phyloP scores from a whole-genome alignment of 2,113 vertebrate species.

The Siniperca chuatsi region DNA sequence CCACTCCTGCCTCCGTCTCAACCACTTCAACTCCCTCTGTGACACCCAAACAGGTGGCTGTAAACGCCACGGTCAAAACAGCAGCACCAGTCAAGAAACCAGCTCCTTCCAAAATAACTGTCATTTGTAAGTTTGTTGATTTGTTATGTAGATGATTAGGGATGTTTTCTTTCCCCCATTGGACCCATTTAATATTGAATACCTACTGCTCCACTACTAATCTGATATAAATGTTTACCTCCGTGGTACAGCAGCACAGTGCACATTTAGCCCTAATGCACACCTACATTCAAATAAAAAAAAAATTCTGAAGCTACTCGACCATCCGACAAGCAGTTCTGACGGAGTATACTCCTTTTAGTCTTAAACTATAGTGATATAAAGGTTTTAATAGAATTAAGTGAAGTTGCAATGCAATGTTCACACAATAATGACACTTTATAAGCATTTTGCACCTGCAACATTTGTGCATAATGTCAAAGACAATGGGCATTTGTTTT shows the following conservation, averaged over 20 bases:
- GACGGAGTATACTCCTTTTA: too few relatives aligned
- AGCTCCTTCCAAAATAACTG: conserved; percentile 65
- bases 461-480: not conserved
- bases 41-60: conserved; percentile 51
- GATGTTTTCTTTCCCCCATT: not conserved
- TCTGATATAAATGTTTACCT: not conserved
- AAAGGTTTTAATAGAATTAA: too few relatives aligned
- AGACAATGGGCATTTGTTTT: not conserved
- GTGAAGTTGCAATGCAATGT: too few relatives aligned
- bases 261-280: too few relatives aligned
- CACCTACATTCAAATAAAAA: too few relatives aligned
- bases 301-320: too few relatives aligned
- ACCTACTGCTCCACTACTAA: not conserved
- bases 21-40: conserved; percentile 32
- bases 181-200: not conserved
- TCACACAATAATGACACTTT: too few relatives aligned
- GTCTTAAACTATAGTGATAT: too few relatives aligned
- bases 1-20: conserved; percentile 44
- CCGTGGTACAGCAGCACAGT: not conserved
- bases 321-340: too few relatives aligned
- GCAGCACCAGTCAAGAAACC: conserved; percentile 67
- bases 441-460: not conserved
- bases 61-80: conserved; percentile 41
- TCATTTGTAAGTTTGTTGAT: conserved; percentile 75
- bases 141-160: not conserved